A percentile compares a stretch with the other conserved stretches of the same genome.
These are phyloP conservation scores for Physella acuta DNA, from an alignment of 1,140 invertebrate species.

Conservation along the genomic window DNA sequence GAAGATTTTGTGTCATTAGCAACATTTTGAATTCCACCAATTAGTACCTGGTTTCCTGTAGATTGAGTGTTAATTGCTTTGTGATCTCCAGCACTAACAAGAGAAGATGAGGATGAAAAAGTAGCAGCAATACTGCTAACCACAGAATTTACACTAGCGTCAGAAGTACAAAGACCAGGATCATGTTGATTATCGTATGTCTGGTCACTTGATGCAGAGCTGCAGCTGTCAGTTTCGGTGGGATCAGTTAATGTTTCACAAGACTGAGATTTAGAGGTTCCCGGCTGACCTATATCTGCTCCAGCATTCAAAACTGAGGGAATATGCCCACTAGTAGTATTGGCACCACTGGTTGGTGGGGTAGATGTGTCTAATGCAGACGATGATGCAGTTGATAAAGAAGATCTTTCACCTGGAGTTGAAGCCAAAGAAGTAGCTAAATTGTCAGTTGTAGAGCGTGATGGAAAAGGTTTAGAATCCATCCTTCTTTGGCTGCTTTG, in stretches of 20 bases:
- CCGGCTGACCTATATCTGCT: slow-evolving; percentile 4
- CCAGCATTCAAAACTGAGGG: neutral
- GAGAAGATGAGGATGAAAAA: neutral
- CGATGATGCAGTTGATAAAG: neutral
- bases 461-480: slow-evolving; percentile 33
- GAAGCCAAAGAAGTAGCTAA: slow-evolving; percentile 21
- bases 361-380: slow-evolving; percentile 5
- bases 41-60: slow-evolving; percentile 1
- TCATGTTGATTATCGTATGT: slow-evolving; percentile 13
- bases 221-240: slow-evolving; percentile 2
- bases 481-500: slow-evolving; percentile 25
- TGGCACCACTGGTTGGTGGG: neutral
- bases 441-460: slow-evolving; percentile 29
- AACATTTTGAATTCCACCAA: neutral
- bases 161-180: neutral
- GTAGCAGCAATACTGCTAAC: slow-evolving; percentile 3
- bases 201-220: slow-evolving; percentile 14
- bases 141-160: neutral
- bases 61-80: neutral
- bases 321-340: neutral
- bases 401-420: slow-evolving; percentile 18
- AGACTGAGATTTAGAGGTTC: neutral
- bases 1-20: neutral
- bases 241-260: slow-evolving; percentile 4
- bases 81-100: neutral